Conservation (phyloP, 2,888 invertebrate genomes). For the Coremacera marginata region DNA sequence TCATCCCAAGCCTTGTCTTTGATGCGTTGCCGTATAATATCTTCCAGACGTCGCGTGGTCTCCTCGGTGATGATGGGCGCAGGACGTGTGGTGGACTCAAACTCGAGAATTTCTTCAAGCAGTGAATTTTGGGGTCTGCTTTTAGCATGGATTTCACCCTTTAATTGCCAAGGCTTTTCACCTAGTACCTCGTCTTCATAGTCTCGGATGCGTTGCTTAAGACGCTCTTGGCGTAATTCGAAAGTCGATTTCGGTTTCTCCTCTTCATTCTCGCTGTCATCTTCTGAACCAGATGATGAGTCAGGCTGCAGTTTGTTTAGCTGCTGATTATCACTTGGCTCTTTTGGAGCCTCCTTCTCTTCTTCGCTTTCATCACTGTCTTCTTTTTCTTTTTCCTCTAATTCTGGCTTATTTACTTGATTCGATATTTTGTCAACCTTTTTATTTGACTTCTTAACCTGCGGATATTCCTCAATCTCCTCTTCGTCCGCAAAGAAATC, state of each 20-base stretch:
- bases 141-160: conserved; percentile 86
- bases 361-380: conserved; percentile 38
- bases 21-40: conserved; percentile 90
- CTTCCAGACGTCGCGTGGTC: conserved; percentile 87
- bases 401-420: background rate
- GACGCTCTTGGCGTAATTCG: conserved; percentile 80
- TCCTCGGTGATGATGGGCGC: conserved; percentile 94
- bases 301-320: background rate
- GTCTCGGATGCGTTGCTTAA: conserved; percentile 77
- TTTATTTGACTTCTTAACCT: background rate
- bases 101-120: conserved; percentile 91
- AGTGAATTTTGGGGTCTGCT: conserved; percentile 92
- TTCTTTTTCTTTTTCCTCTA: background rate
- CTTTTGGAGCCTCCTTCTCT: background rate
- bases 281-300: conserved; percentile 44
- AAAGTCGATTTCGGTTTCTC: conserved; percentile 73
- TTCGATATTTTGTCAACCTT: background rate
- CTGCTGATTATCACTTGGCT: background rate
- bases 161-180: conserved; percentile 94
- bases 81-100: conserved; percentile 85
- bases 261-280: conserved; percentile 44
- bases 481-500: conserved; percentile 71
- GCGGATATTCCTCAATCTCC: conserved; percentile 33
- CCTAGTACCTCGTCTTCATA: conserved; percentile 80
- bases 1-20: conserved; percentile 96